Evolutionary conservation across 2,888 invertebrate genomes (phyloP), one percentile per base, ranked within the genome.

Genomic region (Trachelus iudaicus): DNA sequence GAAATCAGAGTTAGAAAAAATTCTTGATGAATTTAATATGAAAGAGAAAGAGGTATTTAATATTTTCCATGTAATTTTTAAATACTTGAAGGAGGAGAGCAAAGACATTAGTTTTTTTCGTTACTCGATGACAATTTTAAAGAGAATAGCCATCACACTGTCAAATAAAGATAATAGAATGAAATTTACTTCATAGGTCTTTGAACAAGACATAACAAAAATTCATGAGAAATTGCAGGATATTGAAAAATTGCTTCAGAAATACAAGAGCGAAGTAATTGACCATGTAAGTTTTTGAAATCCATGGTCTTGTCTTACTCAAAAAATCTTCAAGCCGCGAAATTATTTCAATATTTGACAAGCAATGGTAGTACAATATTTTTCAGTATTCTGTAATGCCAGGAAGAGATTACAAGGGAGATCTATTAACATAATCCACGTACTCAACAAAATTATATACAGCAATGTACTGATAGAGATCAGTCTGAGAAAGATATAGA

Each of bases 1-100:
- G 73, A 88, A 87, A 79, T 75, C 76, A 30, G 87, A 88, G 77
- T 79, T 89, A 73, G 83, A 85, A 23, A 86, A 83, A 79, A 79
- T 87, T 78, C 69, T 88, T 75, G 81, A 85, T 69, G 82, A 87
- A 73, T 83, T 89, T 34, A 73, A 73, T 34, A 73, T 80, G 33
- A 81, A 84, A 73, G 85, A 85, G 78, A 80, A 84, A 77, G 79
- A 83, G 82, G 85, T 87, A 56, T 56, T 56, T 23, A 56, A 56
- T 56, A 56, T 56, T 56, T 9, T 56, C 56, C 56, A 56, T 23
- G 9, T 56, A 23, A 56, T 56, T 56, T 56, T 56, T 2, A 23
- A 56, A 56, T 2, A 56, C 2, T 56, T 23, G 9, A 56, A 56
- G 9, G 23, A 23, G 23, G 1, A 56, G 56, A 23, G 6, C 23